Evolutionary conservation across 2,888 invertebrate species (phyloP).

Genomic region (Diplolepis rosae): DNA sequence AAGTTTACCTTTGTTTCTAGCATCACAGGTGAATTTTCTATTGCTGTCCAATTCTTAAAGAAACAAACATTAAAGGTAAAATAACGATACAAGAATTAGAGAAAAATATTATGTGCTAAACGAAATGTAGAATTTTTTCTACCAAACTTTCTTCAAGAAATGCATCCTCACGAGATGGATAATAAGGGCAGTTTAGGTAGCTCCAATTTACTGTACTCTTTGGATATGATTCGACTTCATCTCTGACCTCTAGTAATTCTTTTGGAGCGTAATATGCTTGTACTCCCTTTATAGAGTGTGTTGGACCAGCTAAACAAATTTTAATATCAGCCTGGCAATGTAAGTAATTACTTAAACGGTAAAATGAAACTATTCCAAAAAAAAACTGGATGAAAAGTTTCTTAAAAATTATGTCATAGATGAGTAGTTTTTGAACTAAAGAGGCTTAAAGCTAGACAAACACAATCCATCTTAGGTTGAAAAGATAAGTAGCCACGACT

Average conservation of each 20-base stretch:
- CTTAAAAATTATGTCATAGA: neutral
- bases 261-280: conserved; percentile 73
- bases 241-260: conserved; percentile 73
- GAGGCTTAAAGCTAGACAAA: neutral
- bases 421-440: neutral
- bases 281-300: conserved; percentile 67
- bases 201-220: conserved; percentile 77
- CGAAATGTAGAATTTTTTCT: conserved; percentile 3
- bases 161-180: conserved; percentile 57
- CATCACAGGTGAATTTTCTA: conserved; percentile 4
- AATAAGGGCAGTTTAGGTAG: conserved; percentile 73
- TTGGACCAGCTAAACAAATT: conserved; percentile 75
- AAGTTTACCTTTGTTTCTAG: neutral
- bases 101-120: neutral
- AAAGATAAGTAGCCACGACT: too few relatives aligned
- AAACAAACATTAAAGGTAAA: conserved; percentile 12
- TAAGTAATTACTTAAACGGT: neutral
- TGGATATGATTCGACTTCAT: conserved; percentile 77
- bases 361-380: neutral
- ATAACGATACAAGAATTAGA: neutral
- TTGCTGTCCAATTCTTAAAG: conserved; percentile 5
- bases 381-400: neutral
- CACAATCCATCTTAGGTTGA: neutral
- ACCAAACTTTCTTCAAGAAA: conserved; percentile 43
- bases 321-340: neutral